Conservation (phyloP, 2,113 vertebrate species). For the Dissostichus mawsoni region DNA sequence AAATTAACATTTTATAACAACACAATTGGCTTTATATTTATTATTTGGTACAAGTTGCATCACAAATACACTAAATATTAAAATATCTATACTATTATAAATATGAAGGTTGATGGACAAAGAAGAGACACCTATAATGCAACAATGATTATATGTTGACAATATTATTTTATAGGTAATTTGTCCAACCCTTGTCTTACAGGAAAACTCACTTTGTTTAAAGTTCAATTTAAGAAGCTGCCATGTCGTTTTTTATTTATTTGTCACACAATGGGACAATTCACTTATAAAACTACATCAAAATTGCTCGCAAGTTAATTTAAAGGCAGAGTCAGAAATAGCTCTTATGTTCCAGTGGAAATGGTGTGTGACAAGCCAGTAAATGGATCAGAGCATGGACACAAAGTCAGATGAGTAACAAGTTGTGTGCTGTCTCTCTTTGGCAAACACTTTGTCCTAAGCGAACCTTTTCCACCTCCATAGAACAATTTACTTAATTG, state of each 20-base stretch:
- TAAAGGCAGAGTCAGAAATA: constrained; percentile 31
- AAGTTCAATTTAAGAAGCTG: constrained; percentile 6
- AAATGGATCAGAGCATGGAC: constrained; percentile 40
- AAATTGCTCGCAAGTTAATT: constrained; percentile 34
- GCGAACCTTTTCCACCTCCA: constrained; percentile 69
- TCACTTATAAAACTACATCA: constrained; percentile 15
- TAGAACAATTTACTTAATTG: constrained; percentile 74
- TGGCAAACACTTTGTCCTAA: constrained; percentile 65
- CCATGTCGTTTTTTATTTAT: constrained; percentile 5
- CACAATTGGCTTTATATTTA: background rate
- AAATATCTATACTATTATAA: background rate
- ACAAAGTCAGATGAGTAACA: constrained; percentile 72
- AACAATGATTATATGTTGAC: background rate
- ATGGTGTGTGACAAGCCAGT: constrained; percentile 55
- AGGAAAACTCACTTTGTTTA: background rate
- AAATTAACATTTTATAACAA: background rate
- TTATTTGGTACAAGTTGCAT: constrained; percentile 3
- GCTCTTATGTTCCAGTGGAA: constrained; percentile 35
- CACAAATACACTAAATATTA: background rate
- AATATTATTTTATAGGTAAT: background rate
- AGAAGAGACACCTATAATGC: background rate
- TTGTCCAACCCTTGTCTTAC: background rate
- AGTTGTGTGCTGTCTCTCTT: constrained; percentile 60
- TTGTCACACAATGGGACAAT: constrained; percentile 8
- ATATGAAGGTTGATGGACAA: constrained; percentile 7